Evolutionary conservation across 2,888 invertebrate genomes (phyloP), one percentile per base, ranked within the genome.

Genomic region (Ptychoptera contaminata): DNA sequence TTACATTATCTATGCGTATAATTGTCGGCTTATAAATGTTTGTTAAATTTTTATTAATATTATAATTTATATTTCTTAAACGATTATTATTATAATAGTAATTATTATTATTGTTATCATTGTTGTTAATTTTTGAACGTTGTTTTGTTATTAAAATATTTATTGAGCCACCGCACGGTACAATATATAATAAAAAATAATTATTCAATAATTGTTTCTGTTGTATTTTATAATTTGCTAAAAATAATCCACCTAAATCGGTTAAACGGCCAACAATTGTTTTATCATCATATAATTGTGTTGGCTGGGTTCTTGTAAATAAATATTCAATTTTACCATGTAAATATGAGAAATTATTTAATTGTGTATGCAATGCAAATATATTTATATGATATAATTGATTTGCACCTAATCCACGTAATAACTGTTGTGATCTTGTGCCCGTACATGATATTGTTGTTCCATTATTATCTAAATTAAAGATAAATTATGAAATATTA

Each of bases 121-220:
- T 23, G 7, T 23, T 16, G 60, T 57, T 11, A 71, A 59, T 16
- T 59, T 49, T 40, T 59, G 56, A 4, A 64, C 60, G 1, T 46
- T 65, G 63, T 14, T 64, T 56, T 11, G 65, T 57, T 11, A 71
- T 58, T 50, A 68, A 65, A 2, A 71, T 67, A 40, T 69, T 64
- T 2, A 72, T 67, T 40, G 60, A 67, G 53, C 66, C 72, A 63
- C 38, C 72, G 51, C 76, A 76, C 0, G 75, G 72, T 53, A 74
- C 61, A 5, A 76, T 58, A 41, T 71, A 66, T 43, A 73, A 61
- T 2, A 63, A 58, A 48, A 62, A 44, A 34, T 51, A 43, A 1
- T 44, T 39, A 12, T 44, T 14, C 6, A 35, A 5, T 16, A 44
- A n/a, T 29, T 36, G 10, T 32, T 35, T 39, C 9, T 34, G n/a